These are phyloP conservation scores for Dicyrtoma fusca DNA, from an alignment of 2,888 invertebrate genomes.

Conservation along the genomic window DNA sequence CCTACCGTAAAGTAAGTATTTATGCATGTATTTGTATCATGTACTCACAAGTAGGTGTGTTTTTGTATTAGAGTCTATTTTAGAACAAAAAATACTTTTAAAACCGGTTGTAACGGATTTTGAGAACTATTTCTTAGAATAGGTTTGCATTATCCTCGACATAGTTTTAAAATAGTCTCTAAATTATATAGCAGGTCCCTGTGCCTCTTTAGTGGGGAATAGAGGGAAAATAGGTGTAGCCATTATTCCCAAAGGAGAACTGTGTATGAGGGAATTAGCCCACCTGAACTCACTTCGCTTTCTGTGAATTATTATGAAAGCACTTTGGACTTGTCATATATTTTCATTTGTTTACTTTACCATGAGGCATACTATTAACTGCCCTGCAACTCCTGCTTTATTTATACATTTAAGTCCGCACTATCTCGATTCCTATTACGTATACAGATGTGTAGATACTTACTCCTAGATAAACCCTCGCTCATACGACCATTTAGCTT, in stretches of 20 bases:
- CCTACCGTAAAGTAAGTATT: too few relatives aligned
- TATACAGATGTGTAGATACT: background rate
- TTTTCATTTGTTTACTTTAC: constrained; percentile 31
- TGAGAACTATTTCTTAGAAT: too few relatives aligned
- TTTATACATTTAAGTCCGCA: background rate
- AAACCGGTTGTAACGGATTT: too few relatives aligned
- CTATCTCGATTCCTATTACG: background rate
- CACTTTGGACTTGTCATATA: constrained; percentile 18
- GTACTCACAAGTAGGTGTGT: background rate
- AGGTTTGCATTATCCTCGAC: too few relatives aligned
- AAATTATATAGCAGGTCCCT: constrained; percentile 7
- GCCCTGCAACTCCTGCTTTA: background rate
- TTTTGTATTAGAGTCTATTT: constrained; percentile 1
- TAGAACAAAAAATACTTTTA: too few relatives aligned
- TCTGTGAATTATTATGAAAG: constrained; percentile 14
- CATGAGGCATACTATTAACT: background rate
- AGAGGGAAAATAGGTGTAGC: constrained; percentile 9
- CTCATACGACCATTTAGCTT: too few relatives aligned
- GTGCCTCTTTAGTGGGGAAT: constrained; percentile 16
- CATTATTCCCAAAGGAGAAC: constrained; percentile 8
- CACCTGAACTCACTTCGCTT: constrained; percentile 21
- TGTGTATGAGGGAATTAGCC: constrained; percentile 1
- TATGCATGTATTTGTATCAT: background rate
- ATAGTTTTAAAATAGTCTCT: too few relatives aligned
- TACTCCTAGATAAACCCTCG: too few relatives aligned